These are phyloP conservation scores for Phanerotoma sp. DNA, from an alignment of 2,888 invertebrate species.

Conservation along the genomic window DNA sequence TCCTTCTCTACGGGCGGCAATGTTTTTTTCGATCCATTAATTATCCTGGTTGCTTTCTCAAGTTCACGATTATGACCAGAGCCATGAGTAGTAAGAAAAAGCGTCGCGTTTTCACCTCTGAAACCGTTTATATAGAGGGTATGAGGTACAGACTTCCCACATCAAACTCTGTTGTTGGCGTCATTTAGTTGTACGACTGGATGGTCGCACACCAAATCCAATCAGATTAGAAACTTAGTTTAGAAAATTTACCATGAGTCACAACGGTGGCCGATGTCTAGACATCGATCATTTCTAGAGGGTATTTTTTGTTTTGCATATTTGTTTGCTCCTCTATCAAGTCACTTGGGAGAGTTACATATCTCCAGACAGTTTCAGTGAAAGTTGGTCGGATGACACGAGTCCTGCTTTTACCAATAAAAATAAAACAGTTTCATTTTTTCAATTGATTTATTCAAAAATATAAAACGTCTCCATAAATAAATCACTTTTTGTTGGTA, in stretches of 20 bases:
- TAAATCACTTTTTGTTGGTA: no score
- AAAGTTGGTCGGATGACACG: neutral
- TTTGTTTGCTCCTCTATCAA: constrained; percentile 29
- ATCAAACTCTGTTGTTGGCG: constrained; percentile 14
- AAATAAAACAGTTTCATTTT: neutral
- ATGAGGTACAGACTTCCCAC: neutral
- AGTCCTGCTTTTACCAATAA: neutral
- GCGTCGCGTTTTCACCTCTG: constrained; percentile 11
- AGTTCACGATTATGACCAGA: constrained; percentile 1
- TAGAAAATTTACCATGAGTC: constrained; percentile 34
- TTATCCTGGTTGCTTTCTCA: constrained; percentile 22
- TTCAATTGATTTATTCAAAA: neutral
- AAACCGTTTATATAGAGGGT: neutral
- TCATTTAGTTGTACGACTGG: constrained; percentile 7
- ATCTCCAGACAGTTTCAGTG: neutral
- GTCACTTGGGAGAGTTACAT: constrained; percentile 23
- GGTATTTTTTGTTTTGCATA: constrained; percentile 46
- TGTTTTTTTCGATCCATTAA: constrained; percentile 30
- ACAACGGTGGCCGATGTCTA: constrained; percentile 33
- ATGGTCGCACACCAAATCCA: constrained; percentile 29
- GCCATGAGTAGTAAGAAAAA: neutral
- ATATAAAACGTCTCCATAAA: neutral
- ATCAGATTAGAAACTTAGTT: constrained; percentile 42
- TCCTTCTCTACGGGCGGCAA: constrained; percentile 30
- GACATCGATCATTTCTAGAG: constrained; percentile 43